Evolutionary conservation across 2,113 vertebrate species (phyloP), one percentile per base, ranked within the genome.

Genomic region (Erythrocercus mccallii): DNA sequence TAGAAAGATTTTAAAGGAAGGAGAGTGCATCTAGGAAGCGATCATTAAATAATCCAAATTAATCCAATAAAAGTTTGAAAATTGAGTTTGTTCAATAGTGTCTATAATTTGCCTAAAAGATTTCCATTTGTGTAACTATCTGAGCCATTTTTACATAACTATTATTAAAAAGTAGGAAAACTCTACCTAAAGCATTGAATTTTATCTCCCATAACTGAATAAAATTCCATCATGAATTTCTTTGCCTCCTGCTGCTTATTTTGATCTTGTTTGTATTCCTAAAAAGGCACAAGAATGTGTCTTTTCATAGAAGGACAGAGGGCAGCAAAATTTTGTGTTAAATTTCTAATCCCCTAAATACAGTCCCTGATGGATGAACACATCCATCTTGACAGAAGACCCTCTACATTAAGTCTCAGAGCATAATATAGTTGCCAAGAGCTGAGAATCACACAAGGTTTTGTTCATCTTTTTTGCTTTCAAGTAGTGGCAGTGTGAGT

Each of bases 381-480:
- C n/a, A n/a, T n/a, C n/a, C 76, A 73, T 88, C 88, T 73, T 93
- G 90, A 86, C 94, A 96, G 86, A 95, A 88, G 68, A 90, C 68
- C 54, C 33, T 93, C 58, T 83, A 22, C 57, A 83, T 92, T 58
- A 83, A 90, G 44, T 80, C 68, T 77, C 62, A 90, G 62, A 80
- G 73, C 31, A n/a, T 90, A 92, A 61, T 69, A 90, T 30, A 88
- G 72, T 81, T 90, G 85, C 64, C 92, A 90, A 88, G 66, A 94
- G 22, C 27, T 77, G 84, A 94, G 44, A 96, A 81, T 79, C 91
- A 91, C 86, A 77, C 74, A 93, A 38, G 90, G 82, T 88, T 92
- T 65, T 38, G 58, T 93, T 96, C 90, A 90, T 93, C 79, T n/a
- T n/a, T n/a, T n/a, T n/a, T 93, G 66, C 66, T 94, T 94, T 95